Base-by-base conservation (phyloP, 2,113 vertebrate genomes). In the western clawed frog (Xenopus tropicalis) region DNA sequence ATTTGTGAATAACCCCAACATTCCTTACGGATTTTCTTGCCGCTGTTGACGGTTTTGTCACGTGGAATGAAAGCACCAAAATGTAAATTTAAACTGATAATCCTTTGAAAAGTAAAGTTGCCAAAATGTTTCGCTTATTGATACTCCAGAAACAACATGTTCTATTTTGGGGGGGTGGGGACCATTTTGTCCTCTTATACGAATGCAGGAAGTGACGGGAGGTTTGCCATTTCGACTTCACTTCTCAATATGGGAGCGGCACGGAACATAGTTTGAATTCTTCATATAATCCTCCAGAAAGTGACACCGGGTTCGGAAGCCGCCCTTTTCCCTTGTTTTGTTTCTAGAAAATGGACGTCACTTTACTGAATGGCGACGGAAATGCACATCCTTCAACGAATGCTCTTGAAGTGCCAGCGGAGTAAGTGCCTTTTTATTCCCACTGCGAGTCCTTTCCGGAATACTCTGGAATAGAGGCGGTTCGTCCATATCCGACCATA, bases 331-430 rank as follows among this genome's bases (percentile, higher is more conserved):
- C 4, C 7, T 59, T 11, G 20, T 59, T 59, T 13, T 23, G 57
- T 59, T 59, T 24, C 57, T 59, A 59, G 57, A 59, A 22, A 14
- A 23, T 3, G 6, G 14, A 59, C 11, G 14, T 23, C 57, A 59
- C 4, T 14, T 23, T 12, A 59, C 13, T 12, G 21, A 48, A 48
- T 48, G 46, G 10, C 4, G 29, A 61, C 59, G 37, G 52, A 56
- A 66, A 71, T 29, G 66, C 43, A 46, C 62, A 58, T 25, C 52
- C 61, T 58, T 62, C 48, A 62, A 65, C 22, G 65, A 56, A 67
- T 48, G 44, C 43, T 46, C 57, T 51, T 44, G 37, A 65, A 14
- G 57, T 3, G 57, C 8, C 21, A 51, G 17, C 2, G 44, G 64
- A 59, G 37, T 51, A 69, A 48, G 44, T 69, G 66, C 57, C 64